Evolutionary conservation across 2,113 vertebrate species (phyloP).

Genomic region (Aix galericulata): DNA sequence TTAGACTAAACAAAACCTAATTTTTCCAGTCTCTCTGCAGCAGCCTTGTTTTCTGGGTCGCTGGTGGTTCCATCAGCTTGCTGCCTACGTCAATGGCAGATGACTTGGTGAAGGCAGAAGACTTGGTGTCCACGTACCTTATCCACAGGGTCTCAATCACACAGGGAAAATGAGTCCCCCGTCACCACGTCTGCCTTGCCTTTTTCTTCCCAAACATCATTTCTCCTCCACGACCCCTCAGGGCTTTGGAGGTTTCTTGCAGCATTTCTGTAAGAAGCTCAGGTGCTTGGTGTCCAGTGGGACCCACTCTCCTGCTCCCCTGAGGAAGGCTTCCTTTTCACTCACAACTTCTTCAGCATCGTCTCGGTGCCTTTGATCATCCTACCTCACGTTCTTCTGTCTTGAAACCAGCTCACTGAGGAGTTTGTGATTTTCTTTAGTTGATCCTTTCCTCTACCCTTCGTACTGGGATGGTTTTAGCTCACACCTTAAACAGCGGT

Average conservation of each 20-base stretch:
- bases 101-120: background rate
- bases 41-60: background rate
- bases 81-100: background rate
- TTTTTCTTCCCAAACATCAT: background rate
- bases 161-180: background rate
- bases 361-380: background rate
- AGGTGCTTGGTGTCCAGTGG: fast-evolving
- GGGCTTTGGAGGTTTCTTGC: background rate
- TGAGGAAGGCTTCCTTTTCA: background rate
- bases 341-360: background rate
- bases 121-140: background rate
- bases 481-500: background rate
- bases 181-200: background rate
- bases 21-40: background rate
- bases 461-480: background rate
- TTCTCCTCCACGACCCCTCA: background rate
- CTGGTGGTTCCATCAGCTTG: background rate
- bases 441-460: background rate
- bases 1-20: constrained; percentile 65
- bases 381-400: background rate
- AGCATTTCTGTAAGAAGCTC: background rate
- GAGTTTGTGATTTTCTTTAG: background rate
- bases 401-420: background rate
- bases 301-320: background rate
- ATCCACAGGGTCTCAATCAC: background rate